Evolutionary conservation across 2,888 invertebrate genomes (phyloP), one percentile per base, ranked within the genome.

Genomic region (Arge pagana): DNA sequence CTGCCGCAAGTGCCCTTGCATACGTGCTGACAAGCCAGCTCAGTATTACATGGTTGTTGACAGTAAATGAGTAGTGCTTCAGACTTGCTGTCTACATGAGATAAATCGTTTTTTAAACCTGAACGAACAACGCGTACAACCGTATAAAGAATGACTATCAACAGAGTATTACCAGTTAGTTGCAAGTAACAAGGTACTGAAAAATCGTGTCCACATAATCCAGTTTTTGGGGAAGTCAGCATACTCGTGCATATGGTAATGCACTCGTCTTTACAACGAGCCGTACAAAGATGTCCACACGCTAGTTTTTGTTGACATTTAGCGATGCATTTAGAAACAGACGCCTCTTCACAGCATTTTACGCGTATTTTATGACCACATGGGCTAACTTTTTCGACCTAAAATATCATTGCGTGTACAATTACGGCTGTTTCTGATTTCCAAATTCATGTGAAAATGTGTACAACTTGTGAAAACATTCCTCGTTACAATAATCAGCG

Each of bases 1-100:
- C 67, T 56, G 3, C 81, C 78, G 70, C 85, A 85, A 4, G 77
- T 75, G 23, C 85, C 84, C 4, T 58, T 58, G 67, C 85, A 85
- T 18, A 40, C 26, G 71, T 85, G 84, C 0, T 61, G 71, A 66
- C 85, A 85, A 26, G 67, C 58, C 52, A 85, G 70, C 50, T 56
- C 33, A 28, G 40, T 60, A 5, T 48, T 57, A 67, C 85, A 85
- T 8, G 79, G 74, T 53, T 63, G 71, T 2, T 52, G 45, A 66
- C 85, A 85, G 56, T 72, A 65, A 40, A 63, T 50, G 54, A 79
- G 58, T 36, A 80, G 50, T 48, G 63, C 37, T 21, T 64, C 61
- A 2, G 57, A 56, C n/a, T 56, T 45, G n/a, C 19, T n/a, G 21
- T 15, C 33, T 45, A 23, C 3, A 16, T 10, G 19, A 6, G 11